phyloP scores from a whole-genome alignment of 2,888 invertebrate species.

The Drosophila peninsularis region DNA sequence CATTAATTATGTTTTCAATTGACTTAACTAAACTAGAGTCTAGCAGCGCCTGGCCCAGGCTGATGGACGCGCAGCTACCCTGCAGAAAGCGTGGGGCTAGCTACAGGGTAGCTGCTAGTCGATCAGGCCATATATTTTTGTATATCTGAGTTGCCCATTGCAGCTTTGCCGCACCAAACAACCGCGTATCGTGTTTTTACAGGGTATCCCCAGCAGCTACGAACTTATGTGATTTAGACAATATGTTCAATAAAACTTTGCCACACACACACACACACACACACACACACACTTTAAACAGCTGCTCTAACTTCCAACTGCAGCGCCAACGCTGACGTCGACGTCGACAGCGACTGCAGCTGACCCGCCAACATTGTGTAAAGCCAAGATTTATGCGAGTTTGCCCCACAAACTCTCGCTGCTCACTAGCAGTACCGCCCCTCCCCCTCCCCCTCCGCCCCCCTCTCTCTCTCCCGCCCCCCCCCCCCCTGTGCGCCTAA shows the following conservation, averaged over 20 bases:
- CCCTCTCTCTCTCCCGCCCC: constrained; percentile 9
- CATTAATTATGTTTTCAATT: constrained; percentile 78
- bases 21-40: constrained; percentile 43
- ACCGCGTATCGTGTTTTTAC: neutral
- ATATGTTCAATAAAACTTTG: constrained; percentile 78
- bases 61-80: neutral
- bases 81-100: neutral
- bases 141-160: too few species aligned
- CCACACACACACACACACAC: neutral
- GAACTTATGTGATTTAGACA: constrained; percentile 70
- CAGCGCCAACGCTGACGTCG: neutral
- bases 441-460: too few species aligned
- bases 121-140: too few species aligned
- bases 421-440: constrained; percentile 18
- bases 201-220: constrained; percentile 18
- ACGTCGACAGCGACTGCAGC: constrained; percentile 28
- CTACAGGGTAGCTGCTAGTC: too few species aligned
- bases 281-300: constrained; percentile 30
- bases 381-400: constrained; percentile 82
- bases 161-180: too few species aligned
- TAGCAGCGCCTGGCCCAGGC: constrained; percentile 5
- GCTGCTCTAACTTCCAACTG: constrained; percentile 54
- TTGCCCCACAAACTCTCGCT: constrained; percentile 72
- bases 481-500: constrained; percentile 30
- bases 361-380: constrained; percentile 84